Conservation (phyloP, 2,113 vertebrate species). For the Asarcornis scutulata region DNA sequence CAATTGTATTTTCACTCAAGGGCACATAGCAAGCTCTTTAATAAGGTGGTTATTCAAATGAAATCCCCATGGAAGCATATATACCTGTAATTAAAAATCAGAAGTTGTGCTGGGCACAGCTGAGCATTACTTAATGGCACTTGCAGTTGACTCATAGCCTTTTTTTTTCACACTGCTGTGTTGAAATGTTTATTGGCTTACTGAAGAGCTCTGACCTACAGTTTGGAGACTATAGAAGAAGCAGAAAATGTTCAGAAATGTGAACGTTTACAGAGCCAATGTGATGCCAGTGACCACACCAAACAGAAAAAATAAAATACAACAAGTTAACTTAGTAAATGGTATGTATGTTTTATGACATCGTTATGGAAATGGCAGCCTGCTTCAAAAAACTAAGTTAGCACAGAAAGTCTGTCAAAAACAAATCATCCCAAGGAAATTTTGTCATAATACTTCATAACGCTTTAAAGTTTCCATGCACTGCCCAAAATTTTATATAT, state of each 20-base stretch:
- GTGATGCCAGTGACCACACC: not conserved
- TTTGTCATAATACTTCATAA: constrained; percentile 5
- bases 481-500: not conserved
- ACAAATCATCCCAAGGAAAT: constrained; percentile 24
- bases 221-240: not conserved
- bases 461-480: constrained; percentile 42
- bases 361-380: constrained; percentile 49
- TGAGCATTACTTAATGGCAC: constrained; percentile 24
- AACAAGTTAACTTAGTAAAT: not conserved
- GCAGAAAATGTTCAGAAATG: not conserved
- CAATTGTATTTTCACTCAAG: accelerated
- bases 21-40: not conserved
- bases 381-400: constrained; percentile 48
- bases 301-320: not conserved
- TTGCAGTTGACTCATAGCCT: not conserved
- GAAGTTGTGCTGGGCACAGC: not conserved
- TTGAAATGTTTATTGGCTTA: constrained; percentile 18
- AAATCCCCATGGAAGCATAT: not conserved
- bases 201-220: not conserved
- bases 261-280: not conserved
- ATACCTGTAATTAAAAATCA: not conserved
- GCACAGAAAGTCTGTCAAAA: constrained; percentile 10
- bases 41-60: not conserved
- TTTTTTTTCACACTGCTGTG: not conserved
- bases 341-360: not conserved